Conservation (phyloP, 2,797 vertebrate genomes). For the Geotria australis region DNA sequence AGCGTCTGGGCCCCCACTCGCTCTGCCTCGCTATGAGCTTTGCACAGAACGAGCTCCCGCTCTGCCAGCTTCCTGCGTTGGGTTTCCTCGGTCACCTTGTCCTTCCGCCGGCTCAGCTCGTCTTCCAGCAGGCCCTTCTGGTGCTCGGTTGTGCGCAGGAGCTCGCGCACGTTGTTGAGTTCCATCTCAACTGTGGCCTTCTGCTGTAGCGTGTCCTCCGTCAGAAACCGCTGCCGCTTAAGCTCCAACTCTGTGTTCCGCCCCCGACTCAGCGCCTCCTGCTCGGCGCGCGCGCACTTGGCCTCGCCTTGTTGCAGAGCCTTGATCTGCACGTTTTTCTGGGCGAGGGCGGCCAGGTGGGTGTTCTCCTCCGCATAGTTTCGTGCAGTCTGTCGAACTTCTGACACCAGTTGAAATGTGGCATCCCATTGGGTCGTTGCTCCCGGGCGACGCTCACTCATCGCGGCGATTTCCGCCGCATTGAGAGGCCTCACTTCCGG, state of each 20-base stretch:
- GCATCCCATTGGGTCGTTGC: too few species aligned
- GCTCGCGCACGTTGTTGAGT: conserved; percentile 45
- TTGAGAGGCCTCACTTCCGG: too few species aligned
- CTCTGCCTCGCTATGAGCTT: not conserved
- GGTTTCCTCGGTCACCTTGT: conserved; percentile 47
- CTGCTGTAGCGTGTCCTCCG: conserved; percentile 58
- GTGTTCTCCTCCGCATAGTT: conserved; percentile 68
- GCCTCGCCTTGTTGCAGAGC: conserved; percentile 48
- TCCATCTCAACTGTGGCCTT: conserved; percentile 83
- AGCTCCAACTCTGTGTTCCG: conserved; percentile 56
- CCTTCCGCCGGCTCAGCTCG: conserved; percentile 75
- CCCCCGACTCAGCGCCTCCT: conserved; percentile 52
- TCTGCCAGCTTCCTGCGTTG: conserved; percentile 24
- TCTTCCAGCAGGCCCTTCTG: conserved; percentile 59
- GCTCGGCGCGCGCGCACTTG: conserved; percentile 42
- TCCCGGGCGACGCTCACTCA: too few species aligned
- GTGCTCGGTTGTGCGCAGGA: conserved; percentile 64
- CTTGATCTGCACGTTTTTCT: conserved; percentile 40
- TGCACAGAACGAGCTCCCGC: not conserved
- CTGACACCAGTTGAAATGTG: too few species aligned
- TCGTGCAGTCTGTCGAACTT: too few species aligned
- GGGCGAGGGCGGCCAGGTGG: conserved; percentile 40
- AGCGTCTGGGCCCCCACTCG: too few species aligned
- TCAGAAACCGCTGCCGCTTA: conserved; percentile 64
- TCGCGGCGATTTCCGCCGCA: too few species aligned